These are phyloP conservation scores for Urocolius indicus DNA, from an alignment of 2,113 vertebrate species.

Conservation along the genomic window DNA sequence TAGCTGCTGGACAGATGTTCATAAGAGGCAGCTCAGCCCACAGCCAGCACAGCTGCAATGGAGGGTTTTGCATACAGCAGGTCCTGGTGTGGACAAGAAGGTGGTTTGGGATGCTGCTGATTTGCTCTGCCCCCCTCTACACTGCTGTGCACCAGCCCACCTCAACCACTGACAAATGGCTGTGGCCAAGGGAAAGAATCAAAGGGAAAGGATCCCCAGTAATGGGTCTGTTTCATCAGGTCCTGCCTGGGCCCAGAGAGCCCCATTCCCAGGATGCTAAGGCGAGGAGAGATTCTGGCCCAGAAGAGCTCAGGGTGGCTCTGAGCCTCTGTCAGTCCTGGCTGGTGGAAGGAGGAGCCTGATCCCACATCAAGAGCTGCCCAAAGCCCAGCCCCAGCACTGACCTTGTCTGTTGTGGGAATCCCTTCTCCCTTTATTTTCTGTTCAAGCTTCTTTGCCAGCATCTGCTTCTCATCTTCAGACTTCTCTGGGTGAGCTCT, in stretches of 20 bases:
- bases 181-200: background rate
- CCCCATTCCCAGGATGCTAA: background rate
- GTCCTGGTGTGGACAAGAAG: background rate
- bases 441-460: conserved; percentile 92
- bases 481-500: conserved; percentile 89
- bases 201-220: background rate
- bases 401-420: conserved; percentile 94
- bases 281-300: fast-evolving
- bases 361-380: background rate
- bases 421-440: conserved; percentile 92
- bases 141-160: background rate
- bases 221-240: background rate
- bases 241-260: background rate
- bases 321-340: background rate
- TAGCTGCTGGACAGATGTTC: background rate
- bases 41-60: background rate
- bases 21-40: background rate
- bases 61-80: background rate
- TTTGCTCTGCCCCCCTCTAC: background rate
- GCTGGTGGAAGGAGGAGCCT: background rate
- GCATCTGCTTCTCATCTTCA: conserved; percentile 89
- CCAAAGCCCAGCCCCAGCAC: background rate
- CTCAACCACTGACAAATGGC: background rate
- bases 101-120: background rate
- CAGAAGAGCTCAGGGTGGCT: background rate